Base-by-base conservation (phyloP, 2,113 vertebrate genomes). In the Pygoscelis adeliae region DNA sequence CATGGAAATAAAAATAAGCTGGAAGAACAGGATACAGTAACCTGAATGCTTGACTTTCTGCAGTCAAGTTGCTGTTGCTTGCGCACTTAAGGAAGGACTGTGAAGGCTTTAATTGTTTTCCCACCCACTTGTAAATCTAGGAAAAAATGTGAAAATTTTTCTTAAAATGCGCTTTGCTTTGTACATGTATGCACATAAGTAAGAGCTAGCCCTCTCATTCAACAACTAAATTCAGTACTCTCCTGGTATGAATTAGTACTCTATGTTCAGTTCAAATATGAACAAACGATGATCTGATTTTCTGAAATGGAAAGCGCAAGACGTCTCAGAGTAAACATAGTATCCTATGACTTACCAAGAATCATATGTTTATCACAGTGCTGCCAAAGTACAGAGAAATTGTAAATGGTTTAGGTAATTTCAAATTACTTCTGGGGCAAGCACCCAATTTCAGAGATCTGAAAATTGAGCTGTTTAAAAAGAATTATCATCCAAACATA, bases 361-460 rank as follows among this genome's bases (percentile, higher is more conserved):
- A 65, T 90, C 65, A 36, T 95, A 5, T 56, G 26, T 97, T 98
- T 98, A 94, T 97, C 59, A 65, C 50, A 92, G 55, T 30, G 52
- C 85, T 95, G 91, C 84, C 92, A 97, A 97, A 95, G 23, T 53
- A 91, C 80, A 91, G 58, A 62, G 27, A 71, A 80, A 94, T 70
- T 93, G 50, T 34, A 91, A 95, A 93, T 76, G 34, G 46, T 97
- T 96, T 97, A 89, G n/a, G 32, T 97, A 89, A 76, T 96, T 97
- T 97, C 88, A 95, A 87, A 46, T 95, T 91, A 91, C 61, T 96
- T 87, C 55, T 52, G 71, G 74, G 79, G 46, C 87, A 97, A 97
- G 92, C 70, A 91, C 71, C 61, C 88, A 94, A 83, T 96, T 93
- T 83, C 80, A 96, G 88, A 93, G 80, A 97, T 94, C 93, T 97